phyloP scores from a whole-genome alignment of 2,888 invertebrate species.

The Heliconius charithonia region DNA sequence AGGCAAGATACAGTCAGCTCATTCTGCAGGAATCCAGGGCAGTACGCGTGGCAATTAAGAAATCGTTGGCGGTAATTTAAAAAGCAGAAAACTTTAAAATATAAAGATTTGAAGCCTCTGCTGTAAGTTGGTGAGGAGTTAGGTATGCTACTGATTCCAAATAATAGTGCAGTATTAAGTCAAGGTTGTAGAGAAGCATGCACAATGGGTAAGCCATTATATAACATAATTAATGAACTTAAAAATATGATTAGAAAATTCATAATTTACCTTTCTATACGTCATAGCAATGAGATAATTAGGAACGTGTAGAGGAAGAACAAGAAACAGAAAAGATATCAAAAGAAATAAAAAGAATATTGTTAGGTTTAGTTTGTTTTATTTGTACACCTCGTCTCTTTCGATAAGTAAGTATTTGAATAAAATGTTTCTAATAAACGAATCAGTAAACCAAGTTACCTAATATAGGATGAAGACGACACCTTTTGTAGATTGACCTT shows the following conservation, averaged over 20 bases:
- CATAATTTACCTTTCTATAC: background rate
- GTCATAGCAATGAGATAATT: background rate
- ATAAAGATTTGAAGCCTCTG: too few species aligned
- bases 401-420: background rate
- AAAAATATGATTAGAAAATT: background rate
- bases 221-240: background rate
- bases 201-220: too few species aligned
- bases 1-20: too few species aligned
- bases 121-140: too few species aligned
- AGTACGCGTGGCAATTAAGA: too few species aligned
- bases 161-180: too few species aligned
- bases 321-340: background rate
- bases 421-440: slow-evolving; percentile 30
- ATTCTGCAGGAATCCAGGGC: too few species aligned
- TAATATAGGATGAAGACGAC: slow-evolving; percentile 56
- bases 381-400: background rate
- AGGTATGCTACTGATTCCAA: too few species aligned
- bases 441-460: slow-evolving; percentile 56
- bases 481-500: slow-evolving; percentile 60
- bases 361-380: background rate
- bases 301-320: background rate
- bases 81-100: too few species aligned
- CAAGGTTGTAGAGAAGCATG: too few species aligned
- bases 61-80: too few species aligned
- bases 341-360: background rate